Evolutionary conservation across 2,888 invertebrate genomes (phyloP), one percentile per base, ranked within the genome.

Genomic region (Rotaria socialis): DNA sequence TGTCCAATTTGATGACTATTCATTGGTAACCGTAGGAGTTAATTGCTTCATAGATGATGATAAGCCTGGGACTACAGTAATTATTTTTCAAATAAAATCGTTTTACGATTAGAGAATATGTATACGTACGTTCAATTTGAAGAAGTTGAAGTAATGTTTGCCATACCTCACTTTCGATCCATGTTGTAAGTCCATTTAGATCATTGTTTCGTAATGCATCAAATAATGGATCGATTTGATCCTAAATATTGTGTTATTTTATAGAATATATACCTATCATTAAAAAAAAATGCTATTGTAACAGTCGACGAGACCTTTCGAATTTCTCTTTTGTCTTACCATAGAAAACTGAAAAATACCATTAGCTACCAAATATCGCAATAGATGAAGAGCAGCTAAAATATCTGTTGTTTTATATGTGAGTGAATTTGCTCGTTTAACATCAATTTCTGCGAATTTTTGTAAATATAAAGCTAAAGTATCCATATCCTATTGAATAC

Each of bases 361-460:
- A 94, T 96, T 96, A 87, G 94, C 95, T 88, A 95, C 94, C 89
- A 99, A 93, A 92, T 94, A 98, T 88, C 97, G 91, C 89, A 99
- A 93, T 90, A 97, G 93, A 93, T 99, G 98, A 91, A 99, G 96
- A 92, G 99, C 97, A 3, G 95, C 94, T 90, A 95, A 94, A 87
- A 96, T 95, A 89, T 93, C 92, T 52, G 93, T 89, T 89, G 93
- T 93, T 88, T 92, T 89, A 84, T 93, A 93, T 19, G 35, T 14
- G 4, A 35, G 1, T 47, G 47, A 47, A 3, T 16, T 41, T 22
- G 75, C 43, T 47, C 14, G 10, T 24, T 24, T 47, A 24, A 19
- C 4, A 19, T 67, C 19, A 35, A 27, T 14, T 2, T 67, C 27
- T 35, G 27, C 5, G 19, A 67, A 67, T 41, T 67, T 35, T 7